These are phyloP conservation scores for Willowsia nigromaculata DNA, from an alignment of 2,888 invertebrate genomes.

Conservation along the genomic window DNA sequence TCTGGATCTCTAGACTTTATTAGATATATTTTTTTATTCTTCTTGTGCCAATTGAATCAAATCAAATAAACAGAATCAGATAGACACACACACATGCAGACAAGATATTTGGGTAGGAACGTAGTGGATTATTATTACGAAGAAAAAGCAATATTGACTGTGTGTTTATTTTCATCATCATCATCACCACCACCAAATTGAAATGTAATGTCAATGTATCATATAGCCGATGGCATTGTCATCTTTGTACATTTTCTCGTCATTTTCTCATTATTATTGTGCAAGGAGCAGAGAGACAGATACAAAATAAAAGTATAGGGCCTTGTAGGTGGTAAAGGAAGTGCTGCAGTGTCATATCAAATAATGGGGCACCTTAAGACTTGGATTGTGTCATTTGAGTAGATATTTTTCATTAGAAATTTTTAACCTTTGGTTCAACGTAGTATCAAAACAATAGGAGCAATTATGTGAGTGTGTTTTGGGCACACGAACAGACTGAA, in stretches of 20 bases:
- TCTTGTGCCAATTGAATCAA: constrained; percentile 69
- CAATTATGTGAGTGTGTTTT: too few relatives aligned
- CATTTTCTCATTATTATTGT: constrained; percentile 43
- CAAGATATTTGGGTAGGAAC: not conserved
- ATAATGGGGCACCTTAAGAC: too few relatives aligned
- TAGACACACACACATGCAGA: constrained; percentile 37
- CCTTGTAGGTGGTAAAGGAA: too few relatives aligned
- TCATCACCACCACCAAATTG: constrained; percentile 23
- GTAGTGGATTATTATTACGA: constrained; percentile 14
- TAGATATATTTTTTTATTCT: not conserved
- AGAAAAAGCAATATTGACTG: constrained; percentile 71
- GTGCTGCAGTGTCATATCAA: too few relatives aligned
- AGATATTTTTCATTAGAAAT: too few relatives aligned
- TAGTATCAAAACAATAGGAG: too few relatives aligned
- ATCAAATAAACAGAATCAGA: constrained; percentile 60
- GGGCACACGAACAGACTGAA: too few relatives aligned
- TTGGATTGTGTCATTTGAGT: too few relatives aligned
- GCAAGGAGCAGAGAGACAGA: constrained; percentile 2
- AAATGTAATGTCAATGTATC: constrained; percentile 58
- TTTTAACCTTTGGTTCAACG: too few relatives aligned
- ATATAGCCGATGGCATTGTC: constrained; percentile 58
- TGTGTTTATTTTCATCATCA: constrained; percentile 33
- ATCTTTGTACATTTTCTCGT: constrained; percentile 47
- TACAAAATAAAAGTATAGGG: not conserved
- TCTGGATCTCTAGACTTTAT: too few relatives aligned